phyloP scores from a whole-genome alignment of 2,797 vertebrate genomes.

The Urocyon cinereoargenteus region DNA sequence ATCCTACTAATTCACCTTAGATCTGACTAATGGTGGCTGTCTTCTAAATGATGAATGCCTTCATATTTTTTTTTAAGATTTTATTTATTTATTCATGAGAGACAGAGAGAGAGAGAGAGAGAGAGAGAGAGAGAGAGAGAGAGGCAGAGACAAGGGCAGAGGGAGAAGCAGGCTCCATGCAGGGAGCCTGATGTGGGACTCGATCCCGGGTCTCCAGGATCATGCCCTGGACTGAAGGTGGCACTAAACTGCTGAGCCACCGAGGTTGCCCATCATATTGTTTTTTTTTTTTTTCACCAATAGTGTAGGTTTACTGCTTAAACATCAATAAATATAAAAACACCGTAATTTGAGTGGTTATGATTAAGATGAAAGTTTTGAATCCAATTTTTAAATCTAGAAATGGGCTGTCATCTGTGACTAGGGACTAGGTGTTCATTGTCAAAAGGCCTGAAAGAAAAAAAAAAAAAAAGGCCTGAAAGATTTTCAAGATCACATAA shows the following conservation, averaged over 20 bases:
- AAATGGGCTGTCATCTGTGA: not conserved
- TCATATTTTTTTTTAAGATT: not conserved
- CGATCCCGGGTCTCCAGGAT: too few species aligned
- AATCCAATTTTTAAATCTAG: conserved; percentile 32
- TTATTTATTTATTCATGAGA: too few species aligned
- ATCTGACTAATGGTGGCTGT: not conserved
- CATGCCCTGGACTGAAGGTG: too few species aligned
- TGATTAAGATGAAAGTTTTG: conserved; percentile 7
- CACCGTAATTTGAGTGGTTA: not conserved
- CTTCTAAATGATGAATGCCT: conserved; percentile 14
- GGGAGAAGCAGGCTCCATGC: too few species aligned
- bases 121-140: too few species aligned
- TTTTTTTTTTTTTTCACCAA: not conserved
- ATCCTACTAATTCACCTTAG: not conserved
- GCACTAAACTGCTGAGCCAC: too few species aligned
- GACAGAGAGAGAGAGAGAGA: too few species aligned
- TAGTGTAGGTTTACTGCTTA: not conserved
- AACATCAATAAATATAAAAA: conserved; percentile 37
- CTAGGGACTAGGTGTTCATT: not conserved
- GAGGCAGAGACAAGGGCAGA: too few species aligned
- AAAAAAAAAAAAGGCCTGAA: not conserved
- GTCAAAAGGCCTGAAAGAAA: not conserved
- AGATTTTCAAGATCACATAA: not conserved
- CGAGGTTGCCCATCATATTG: too few species aligned
- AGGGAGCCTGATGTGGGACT: too few species aligned